Evolutionary conservation across 2,113 vertebrate species (phyloP).

Genomic region (Athene noctua): DNA sequence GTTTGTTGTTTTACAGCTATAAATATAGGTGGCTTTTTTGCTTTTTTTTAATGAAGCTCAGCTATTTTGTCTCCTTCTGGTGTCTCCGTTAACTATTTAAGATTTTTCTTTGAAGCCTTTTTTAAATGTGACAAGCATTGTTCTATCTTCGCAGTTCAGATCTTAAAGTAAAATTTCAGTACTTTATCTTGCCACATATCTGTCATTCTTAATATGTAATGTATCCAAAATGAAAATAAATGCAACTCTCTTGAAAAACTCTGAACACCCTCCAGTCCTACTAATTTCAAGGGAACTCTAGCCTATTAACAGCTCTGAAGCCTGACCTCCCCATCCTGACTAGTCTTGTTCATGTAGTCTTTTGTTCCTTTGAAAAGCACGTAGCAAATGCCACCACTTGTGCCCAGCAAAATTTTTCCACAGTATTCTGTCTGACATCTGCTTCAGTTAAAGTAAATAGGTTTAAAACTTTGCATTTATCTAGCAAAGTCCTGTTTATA

Average conservation of each 20-base stretch:
- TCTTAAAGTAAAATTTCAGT: conserved; percentile 20
- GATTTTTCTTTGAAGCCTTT: conserved; percentile 30
- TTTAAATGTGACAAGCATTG: conserved; percentile 38
- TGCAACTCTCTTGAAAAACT: neutral
- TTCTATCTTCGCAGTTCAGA: neutral
- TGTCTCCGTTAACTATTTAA: neutral
- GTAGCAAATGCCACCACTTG: neutral
- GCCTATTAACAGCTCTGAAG: neutral
- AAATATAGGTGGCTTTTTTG: neutral
- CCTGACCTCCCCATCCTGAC: neutral
- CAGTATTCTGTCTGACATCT: neutral
- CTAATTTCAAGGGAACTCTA: neutral
- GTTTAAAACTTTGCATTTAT: neutral
- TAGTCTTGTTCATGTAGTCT: neutral
- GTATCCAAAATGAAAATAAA: conserved; percentile 17
- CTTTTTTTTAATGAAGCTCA: neutral
- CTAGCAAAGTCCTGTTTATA: neutral
- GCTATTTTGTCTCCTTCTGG: conserved; percentile 29
- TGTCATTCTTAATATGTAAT: neutral
- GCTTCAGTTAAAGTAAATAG: neutral
- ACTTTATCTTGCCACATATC: neutral
- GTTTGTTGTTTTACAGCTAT: neutral
- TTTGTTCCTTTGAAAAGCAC: neutral
- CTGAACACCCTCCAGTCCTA: neutral
- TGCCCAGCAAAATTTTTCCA: neutral